Percentiles rank a stretch among this genome's conserved stretches.
phyloP scores from a whole-genome alignment of 2,113 vertebrate species.

The Prietella phreatophila region DNA sequence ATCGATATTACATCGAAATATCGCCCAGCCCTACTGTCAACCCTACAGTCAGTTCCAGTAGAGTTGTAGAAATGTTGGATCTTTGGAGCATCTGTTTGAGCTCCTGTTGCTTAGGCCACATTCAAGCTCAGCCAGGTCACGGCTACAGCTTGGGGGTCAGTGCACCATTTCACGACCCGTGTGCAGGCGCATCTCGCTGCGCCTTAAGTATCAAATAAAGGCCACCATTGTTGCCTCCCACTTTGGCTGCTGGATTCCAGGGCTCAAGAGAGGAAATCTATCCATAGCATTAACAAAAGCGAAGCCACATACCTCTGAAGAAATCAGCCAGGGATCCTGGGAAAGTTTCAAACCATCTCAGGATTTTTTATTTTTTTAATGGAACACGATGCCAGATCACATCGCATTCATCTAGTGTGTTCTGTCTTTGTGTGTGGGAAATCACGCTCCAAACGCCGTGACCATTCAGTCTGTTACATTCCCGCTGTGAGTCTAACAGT shows the following conservation, averaged over 20 bases:
- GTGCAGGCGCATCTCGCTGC: constrained; percentile 37
- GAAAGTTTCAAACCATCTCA: constrained; percentile 53
- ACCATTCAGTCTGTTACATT: constrained; percentile 50
- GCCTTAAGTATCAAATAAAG: constrained; percentile 60
- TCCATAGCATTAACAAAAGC: constrained; percentile 63
- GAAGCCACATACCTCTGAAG: constrained; percentile 56
- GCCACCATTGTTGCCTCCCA: constrained; percentile 58
- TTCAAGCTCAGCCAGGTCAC: constrained; percentile 38
- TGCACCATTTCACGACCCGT: constrained; percentile 15
- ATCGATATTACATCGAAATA: no score
- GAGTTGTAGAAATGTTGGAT: constrained; percentile 5
- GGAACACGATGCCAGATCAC: constrained; percentile 40
- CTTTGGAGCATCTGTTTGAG: constrained; percentile 9
- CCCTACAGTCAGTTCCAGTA: background rate
- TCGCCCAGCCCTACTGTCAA: background rate
- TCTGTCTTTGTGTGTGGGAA: constrained; percentile 51
- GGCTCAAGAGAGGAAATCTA: constrained; percentile 60
- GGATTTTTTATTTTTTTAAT: constrained; percentile 16
- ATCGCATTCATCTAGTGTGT: constrained; percentile 39
- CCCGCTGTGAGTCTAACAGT: constrained; percentile 57
- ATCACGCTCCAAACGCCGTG: constrained; percentile 40
- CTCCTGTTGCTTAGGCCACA: constrained; percentile 34
- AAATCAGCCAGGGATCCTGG: constrained; percentile 62
- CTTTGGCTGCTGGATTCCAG: constrained; percentile 59
- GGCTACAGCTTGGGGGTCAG: constrained; percentile 42